Evolutionary conservation across 2,113 vertebrate species (phyloP).

Genomic region (Thamnophis sirtalis): DNA sequence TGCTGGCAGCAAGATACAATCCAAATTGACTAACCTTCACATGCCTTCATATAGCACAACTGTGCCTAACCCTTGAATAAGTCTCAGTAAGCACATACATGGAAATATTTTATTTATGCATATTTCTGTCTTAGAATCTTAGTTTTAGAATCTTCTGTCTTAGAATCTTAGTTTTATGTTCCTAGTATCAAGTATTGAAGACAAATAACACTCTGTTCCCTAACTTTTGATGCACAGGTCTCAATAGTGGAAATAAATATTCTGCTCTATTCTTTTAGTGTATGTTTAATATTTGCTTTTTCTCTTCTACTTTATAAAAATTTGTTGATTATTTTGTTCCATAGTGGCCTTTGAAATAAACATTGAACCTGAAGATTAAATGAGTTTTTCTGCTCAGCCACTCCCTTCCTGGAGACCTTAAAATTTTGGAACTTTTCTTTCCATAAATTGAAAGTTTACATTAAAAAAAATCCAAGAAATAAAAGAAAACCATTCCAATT

Average conservation of each 20-base stretch:
- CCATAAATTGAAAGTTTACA: conserved; percentile 7
- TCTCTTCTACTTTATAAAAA: background rate
- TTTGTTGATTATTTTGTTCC: background rate
- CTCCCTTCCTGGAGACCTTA: background rate
- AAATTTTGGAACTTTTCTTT: background rate
- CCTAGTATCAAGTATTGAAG: background rate
- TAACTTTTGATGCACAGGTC: background rate
- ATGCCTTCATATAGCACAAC: background rate
- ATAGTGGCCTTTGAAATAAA: background rate
- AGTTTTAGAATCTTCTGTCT: background rate
- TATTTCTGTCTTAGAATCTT: background rate
- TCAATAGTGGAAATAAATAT: background rate
- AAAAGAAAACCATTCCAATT: background rate
- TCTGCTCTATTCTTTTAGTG: background rate
- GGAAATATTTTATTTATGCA: background rate
- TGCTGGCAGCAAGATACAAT: background rate
- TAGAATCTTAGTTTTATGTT: background rate
- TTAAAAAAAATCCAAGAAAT: background rate
- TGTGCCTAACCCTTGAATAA: background rate
- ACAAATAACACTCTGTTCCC: background rate
- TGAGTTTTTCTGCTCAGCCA: background rate
- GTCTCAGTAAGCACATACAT: background rate
- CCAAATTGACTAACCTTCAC: background rate
- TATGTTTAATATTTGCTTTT: background rate
- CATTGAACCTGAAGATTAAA: background rate